Evolutionary conservation across 2,888 invertebrate genomes (phyloP).

Genomic region (Scaptomyza parva): DNA sequence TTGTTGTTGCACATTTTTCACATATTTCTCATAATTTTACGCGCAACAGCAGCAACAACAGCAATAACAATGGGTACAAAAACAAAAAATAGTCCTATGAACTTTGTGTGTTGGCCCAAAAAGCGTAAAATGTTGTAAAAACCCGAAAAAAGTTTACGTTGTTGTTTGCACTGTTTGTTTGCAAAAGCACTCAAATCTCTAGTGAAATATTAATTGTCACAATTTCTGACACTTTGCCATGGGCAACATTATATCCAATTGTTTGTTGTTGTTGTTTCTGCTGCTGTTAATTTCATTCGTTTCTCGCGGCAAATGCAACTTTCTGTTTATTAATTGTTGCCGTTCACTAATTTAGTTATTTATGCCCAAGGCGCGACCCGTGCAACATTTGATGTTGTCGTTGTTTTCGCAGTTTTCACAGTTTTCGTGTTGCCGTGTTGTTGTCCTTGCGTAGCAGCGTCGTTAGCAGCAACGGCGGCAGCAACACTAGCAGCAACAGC

Average conservation of each 20-base stretch:
- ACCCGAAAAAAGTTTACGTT: conserved; percentile 50
- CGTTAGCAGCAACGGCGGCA: conserved; percentile 37
- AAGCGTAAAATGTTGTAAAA: conserved; percentile 47
- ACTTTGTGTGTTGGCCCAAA: conserved; percentile 27
- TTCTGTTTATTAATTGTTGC: conserved; percentile 46
- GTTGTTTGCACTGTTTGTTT: conserved; percentile 29
- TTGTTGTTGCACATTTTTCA: conserved; percentile 55
- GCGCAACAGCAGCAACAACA: conserved; percentile 33
- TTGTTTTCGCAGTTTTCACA: conserved; percentile 12
- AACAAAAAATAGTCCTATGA: conserved; percentile 12
- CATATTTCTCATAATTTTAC: conserved; percentile 77
- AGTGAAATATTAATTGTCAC: conserved; percentile 76
- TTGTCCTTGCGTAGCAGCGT: conserved; percentile 43
- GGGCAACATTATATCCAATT: conserved; percentile 38
- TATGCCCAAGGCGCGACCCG: conserved; percentile 40
- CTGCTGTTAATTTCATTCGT: conserved; percentile 13
- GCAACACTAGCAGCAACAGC: conserved; percentile 43
- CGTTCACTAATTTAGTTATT: conserved; percentile 50
- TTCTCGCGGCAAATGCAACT: conserved; percentile 18
- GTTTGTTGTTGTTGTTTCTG: conserved; percentile 19
- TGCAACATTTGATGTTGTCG: conserved; percentile 7
- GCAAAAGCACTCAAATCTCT: conserved; percentile 67
- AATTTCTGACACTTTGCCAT: conserved; percentile 73
- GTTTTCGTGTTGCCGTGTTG: conserved; percentile 32
- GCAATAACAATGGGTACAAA: conserved; percentile 12